Evolutionary conservation across 2,113 vertebrate species (phyloP).

Genomic region (Oryctolagus cuniculus): mOryCun1.1 NC_091448.1:41309501-41310000

Average conservation of each 20-base stretch:
- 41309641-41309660: slow-evolving; percentile 37
- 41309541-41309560: fast-evolving
- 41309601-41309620: neutral
- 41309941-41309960: neutral
- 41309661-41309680: neutral
- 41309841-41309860: neutral
- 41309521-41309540: neutral
- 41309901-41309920: neutral
- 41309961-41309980: neutral
- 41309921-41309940: neutral
- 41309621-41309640: neutral
- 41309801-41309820: neutral
- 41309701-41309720: neutral
- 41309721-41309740: neutral
- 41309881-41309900: neutral
- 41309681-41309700: neutral
- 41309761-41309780: neutral
- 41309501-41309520: neutral
- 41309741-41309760: neutral
- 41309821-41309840: neutral
- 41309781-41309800: neutral
- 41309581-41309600: neutral
- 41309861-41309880: neutral
- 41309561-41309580: neutral
- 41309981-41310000: neutral